Evolutionary conservation across 2,888 invertebrate species (phyloP).

Genomic region (Ellobium chinense): DNA sequence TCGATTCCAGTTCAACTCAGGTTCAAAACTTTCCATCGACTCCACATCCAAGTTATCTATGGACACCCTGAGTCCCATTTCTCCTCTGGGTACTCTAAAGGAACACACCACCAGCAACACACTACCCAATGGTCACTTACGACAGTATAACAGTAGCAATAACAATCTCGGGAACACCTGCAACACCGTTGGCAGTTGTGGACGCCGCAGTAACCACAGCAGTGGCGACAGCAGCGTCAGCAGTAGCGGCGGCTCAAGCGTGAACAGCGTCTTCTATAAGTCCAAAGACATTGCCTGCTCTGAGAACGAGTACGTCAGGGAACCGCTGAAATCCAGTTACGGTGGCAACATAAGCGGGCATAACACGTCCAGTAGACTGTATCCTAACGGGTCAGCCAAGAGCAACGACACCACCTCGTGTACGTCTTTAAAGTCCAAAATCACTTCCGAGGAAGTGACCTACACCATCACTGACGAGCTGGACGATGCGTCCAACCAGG

Average conservation of each 20-base stretch:
- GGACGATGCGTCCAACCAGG: constrained; percentile 35
- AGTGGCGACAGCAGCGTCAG: constrained; percentile 32
- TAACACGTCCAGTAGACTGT: constrained; percentile 11
- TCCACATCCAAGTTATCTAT: constrained; percentile 27
- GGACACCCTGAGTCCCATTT: constrained; percentile 31
- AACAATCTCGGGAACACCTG: background rate
- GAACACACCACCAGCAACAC: background rate
- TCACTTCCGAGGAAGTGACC: constrained; percentile 33
- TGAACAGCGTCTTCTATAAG: constrained; percentile 43
- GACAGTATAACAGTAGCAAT: background rate
- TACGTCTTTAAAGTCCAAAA: constrained; percentile 31
- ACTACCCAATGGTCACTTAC: background rate
- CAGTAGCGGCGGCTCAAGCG: constrained; percentile 26
- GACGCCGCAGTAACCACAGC: constrained; percentile 18
- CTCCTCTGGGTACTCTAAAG: constrained; percentile 13
- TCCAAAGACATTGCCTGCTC: background rate
- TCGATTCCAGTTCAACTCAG: constrained; percentile 28
- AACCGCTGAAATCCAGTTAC: constrained; percentile 13
- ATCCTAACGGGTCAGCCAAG: constrained; percentile 4
- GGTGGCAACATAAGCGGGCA: background rate
- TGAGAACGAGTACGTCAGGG: constrained; percentile 35
- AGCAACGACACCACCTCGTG: constrained; percentile 4
- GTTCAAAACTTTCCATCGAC: constrained; percentile 25
- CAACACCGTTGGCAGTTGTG: background rate
- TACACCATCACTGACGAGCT: constrained; percentile 40